Conservation (phyloP, 2,113 vertebrate genomes). For the Peucedramus taeniatus region DNA sequence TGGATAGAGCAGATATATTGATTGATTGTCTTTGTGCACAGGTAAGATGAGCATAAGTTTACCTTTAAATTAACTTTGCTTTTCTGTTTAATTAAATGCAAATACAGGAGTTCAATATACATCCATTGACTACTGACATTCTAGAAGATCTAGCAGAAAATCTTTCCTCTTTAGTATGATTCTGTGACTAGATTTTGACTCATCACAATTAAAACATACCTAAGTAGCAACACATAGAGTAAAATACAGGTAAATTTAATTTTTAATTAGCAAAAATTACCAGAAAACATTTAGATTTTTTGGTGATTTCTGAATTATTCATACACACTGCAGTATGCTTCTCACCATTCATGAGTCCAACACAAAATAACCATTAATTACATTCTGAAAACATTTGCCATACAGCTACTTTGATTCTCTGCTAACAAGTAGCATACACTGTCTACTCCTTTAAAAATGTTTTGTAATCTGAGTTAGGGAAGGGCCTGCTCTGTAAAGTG, state of each 20-base stretch:
- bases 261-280: background rate
- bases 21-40: background rate
- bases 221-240: background rate
- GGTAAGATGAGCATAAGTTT: background rate
- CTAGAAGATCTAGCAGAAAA: background rate
- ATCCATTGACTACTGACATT: background rate
- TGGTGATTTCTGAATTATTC: background rate
- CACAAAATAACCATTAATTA: background rate
- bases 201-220: background rate
- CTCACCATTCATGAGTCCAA: background rate
- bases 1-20: background rate
- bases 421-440: background rate
- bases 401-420: background rate
- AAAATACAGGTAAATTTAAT: background rate
- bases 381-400: background rate
- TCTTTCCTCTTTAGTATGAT: background rate
- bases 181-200: background rate
- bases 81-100: background rate
- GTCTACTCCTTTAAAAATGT: background rate
- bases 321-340: background rate
- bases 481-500: rapidly evolving
- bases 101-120: background rate
- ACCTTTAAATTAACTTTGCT: background rate
- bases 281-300: background rate
- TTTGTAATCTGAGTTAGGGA: background rate